These are phyloP conservation scores for Hirundo rustica DNA, from an alignment of 2,797 vertebrate genomes.

Conservation along the genomic window DNA sequence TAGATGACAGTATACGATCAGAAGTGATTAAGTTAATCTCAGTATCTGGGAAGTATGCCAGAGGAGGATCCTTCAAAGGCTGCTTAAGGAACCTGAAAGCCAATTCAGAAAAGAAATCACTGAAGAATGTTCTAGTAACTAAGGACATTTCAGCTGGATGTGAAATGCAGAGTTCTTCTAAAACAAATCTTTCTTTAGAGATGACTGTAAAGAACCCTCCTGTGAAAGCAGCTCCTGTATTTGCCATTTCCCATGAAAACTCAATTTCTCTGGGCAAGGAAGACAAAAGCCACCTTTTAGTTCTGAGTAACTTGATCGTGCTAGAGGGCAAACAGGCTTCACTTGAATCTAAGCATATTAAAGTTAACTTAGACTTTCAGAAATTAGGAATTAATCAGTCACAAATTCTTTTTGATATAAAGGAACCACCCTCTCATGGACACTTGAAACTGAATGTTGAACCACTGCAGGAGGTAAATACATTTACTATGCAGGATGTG, in stretches of 20 bases:
- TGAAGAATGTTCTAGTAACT: slow-evolving; percentile 83
- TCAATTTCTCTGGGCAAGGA: slow-evolving; percentile 67
- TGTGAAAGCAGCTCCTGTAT: slow-evolving; percentile 54
- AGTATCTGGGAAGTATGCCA: slow-evolving; percentile 81
- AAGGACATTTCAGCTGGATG: slow-evolving; percentile 92
- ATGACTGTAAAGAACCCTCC: slow-evolving; percentile 44
- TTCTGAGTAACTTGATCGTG: slow-evolving; percentile 84
- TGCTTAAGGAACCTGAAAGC: slow-evolving; percentile 85
- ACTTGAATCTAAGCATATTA: slow-evolving; percentile 86
- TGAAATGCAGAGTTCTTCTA: slow-evolving; percentile 74
- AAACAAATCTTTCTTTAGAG: slow-evolving; percentile 21
- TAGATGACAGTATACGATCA: slow-evolving; percentile 78
- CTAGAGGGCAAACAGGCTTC: slow-evolving; percentile 82
- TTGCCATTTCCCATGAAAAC: slow-evolving; percentile 11
- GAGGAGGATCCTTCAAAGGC: slow-evolving; percentile 89
- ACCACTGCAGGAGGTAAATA: slow-evolving; percentile 74
- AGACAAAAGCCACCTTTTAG: slow-evolving; percentile 76
- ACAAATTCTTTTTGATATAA: slow-evolving; percentile 86
- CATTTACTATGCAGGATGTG: slow-evolving; percentile 87
- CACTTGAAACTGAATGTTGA: slow-evolving; percentile 83
- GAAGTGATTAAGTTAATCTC: slow-evolving; percentile 82
- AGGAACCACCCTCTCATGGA: slow-evolving; percentile 81
- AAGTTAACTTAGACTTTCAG: slow-evolving; percentile 84
- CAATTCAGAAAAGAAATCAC: slow-evolving; percentile 78
- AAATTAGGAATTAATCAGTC: slow-evolving; percentile 84